Conservation (phyloP, 2,797 vertebrate species). For the Spatula clypeata region DNA sequence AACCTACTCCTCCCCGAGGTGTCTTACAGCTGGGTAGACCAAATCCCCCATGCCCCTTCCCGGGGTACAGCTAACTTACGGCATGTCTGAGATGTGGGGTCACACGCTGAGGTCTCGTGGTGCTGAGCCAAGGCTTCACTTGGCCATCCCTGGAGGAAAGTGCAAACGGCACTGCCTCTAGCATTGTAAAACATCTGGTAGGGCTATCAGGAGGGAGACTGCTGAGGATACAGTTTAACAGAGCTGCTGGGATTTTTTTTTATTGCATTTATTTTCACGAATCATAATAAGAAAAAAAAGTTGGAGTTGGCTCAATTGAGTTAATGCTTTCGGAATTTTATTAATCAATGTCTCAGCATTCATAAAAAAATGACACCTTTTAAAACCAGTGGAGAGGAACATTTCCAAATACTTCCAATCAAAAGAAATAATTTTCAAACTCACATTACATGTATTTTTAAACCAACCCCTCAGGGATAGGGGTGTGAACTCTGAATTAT, state of each 20-base stretch:
- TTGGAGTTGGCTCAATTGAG: conserved; percentile 81
- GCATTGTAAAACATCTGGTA: conserved; percentile 82
- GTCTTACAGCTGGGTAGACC: neutral
- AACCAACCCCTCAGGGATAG: conserved; percentile 65
- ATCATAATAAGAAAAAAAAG: conserved; percentile 66
- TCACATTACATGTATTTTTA: conserved; percentile 78
- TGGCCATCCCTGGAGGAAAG: conserved; percentile 47
- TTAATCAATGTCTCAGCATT: conserved; percentile 84
- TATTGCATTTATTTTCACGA: conserved; percentile 82
- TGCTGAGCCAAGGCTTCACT: conserved; percentile 65
- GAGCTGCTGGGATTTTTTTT: conserved; percentile 80
- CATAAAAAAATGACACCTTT: conserved; percentile 84
- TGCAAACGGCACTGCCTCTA: conserved; percentile 46
- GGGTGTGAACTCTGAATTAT: conserved; percentile 82
- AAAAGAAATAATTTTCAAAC: conserved; percentile 83
- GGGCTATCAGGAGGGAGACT: conserved; percentile 74
- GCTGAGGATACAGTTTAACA: conserved; percentile 81
- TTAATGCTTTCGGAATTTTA: conserved; percentile 86
- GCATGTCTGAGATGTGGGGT: neutral
- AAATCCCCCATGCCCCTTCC: neutral
- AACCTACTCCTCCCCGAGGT: neutral
- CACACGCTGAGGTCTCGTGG: conserved; percentile 5
- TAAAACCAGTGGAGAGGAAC: conserved; percentile 81
- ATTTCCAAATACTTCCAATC: conserved; percentile 83
- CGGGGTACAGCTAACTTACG: neutral